These are phyloP conservation scores for Quadroppia sp. DNA, from an alignment of 2,888 invertebrate genomes.

Conservation along the genomic window DNA sequence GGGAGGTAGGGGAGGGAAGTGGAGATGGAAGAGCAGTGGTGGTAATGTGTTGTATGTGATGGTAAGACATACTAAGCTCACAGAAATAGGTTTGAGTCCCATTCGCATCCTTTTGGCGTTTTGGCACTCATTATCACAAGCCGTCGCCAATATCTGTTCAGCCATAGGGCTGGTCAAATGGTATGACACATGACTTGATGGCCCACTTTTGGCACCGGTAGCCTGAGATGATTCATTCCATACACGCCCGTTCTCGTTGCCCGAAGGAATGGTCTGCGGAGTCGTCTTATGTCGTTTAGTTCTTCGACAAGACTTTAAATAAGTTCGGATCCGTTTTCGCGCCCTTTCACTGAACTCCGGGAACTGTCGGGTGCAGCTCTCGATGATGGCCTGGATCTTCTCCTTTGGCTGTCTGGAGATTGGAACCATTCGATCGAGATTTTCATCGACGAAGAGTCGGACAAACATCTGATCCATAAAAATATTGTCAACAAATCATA, in stretches of 20 bases:
- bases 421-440: slow-evolving; percentile 90
- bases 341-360: slow-evolving; percentile 94
- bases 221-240: slow-evolving; percentile 30
- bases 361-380: slow-evolving; percentile 92
- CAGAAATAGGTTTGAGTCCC: slow-evolving; percentile 78
- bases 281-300: slow-evolving; percentile 56
- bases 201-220: slow-evolving; percentile 19
- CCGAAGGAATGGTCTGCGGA: neutral
- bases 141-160: slow-evolving; percentile 89
- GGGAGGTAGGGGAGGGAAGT: neutral
- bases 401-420: slow-evolving; percentile 97
- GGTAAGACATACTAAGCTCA: slow-evolving; percentile 38
- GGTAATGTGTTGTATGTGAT: neutral
- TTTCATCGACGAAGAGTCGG: slow-evolving; percentile 91
- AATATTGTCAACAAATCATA: slow-evolving; percentile 11
- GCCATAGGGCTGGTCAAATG: slow-evolving; percentile 95
- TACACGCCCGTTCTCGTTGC: slow-evolving; percentile 22
- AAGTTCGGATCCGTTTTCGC: slow-evolving; percentile 87
- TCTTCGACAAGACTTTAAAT: slow-evolving; percentile 88
- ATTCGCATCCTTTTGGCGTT: slow-evolving; percentile 95
- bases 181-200: slow-evolving; percentile 35
- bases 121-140: slow-evolving; percentile 95
- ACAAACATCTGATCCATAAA: slow-evolving; percentile 81
- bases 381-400: slow-evolving; percentile 94
- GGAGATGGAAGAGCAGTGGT: neutral